These are phyloP conservation scores for Chaetodon trifascialis DNA, from an alignment of 2,113 vertebrate species.

Conservation along the genomic window DNA sequence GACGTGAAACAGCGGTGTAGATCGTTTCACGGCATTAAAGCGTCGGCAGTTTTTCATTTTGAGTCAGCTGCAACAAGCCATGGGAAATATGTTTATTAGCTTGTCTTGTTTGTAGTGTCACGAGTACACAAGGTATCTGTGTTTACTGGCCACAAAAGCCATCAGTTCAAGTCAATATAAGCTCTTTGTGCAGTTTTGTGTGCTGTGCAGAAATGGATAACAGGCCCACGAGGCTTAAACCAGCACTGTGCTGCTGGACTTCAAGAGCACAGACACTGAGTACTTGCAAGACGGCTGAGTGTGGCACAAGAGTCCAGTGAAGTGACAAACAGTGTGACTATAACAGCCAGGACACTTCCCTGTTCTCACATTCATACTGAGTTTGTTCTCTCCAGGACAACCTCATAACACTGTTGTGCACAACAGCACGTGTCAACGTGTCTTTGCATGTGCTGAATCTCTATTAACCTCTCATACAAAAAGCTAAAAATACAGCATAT, in stretches of 20 bases:
- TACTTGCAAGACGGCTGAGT: neutral
- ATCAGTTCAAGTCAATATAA: neutral
- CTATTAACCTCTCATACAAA: neutral
- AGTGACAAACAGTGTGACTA: neutral
- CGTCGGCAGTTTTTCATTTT: neutral
- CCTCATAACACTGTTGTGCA: neutral
- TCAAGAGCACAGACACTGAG: neutral
- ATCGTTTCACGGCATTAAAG: neutral
- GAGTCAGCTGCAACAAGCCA: neutral
- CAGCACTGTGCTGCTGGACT: neutral
- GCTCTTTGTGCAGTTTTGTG: neutral
- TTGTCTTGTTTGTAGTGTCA: slow-evolving; percentile 14
- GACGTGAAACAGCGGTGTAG: neutral
- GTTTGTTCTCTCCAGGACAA: neutral
- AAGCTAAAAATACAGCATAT: neutral
- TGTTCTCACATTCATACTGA: slow-evolving; percentile 6
- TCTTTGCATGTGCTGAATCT: neutral
- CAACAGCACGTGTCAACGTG: neutral
- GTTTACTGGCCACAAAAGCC: neutral
- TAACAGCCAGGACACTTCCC: neutral
- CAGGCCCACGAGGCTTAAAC: neutral
- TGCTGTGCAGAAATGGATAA: neutral
- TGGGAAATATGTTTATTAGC: neutral
- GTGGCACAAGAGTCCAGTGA: neutral
- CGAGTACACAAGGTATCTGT: neutral